These are phyloP conservation scores for Ondatra zibethicus DNA, from an alignment of 2,113 vertebrate species.

Conservation along the genomic window DNA sequence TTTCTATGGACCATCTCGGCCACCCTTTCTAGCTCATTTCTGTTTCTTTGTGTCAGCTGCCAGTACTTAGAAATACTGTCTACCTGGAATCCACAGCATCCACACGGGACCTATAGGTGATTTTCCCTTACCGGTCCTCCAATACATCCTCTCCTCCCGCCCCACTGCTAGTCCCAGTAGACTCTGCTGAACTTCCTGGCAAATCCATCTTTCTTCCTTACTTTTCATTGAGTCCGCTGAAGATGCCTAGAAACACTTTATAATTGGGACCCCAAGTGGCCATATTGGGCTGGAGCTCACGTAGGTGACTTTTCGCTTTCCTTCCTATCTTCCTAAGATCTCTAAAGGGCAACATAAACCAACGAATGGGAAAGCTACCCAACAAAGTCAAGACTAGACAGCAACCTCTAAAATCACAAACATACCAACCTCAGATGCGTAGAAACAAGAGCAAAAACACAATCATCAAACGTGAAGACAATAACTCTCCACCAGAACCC, in stretches of 20 bases:
- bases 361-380: neutral
- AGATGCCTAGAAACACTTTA: neutral
- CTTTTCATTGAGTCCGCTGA: neutral
- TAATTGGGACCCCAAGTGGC: neutral
- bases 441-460: neutral
- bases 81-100: neutral
- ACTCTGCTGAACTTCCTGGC: neutral
- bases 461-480: neutral
- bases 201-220: neutral
- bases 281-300: neutral
- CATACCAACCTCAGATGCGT: neutral
- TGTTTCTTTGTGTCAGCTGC: neutral
- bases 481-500: neutral
- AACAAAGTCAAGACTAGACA: neutral
- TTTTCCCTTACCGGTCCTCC: neutral
- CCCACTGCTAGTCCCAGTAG: too few species aligned
- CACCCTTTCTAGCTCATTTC: neutral
- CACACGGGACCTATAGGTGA: neutral
- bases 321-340: neutral
- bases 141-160: neutral
- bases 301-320: neutral
- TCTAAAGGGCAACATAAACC: neutral
- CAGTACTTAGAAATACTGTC: neutral
- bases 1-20: neutral
- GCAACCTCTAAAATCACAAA: neutral